Conservation (phyloP, 1,140 invertebrate genomes). For the Octopus bimaculoides region DNA sequence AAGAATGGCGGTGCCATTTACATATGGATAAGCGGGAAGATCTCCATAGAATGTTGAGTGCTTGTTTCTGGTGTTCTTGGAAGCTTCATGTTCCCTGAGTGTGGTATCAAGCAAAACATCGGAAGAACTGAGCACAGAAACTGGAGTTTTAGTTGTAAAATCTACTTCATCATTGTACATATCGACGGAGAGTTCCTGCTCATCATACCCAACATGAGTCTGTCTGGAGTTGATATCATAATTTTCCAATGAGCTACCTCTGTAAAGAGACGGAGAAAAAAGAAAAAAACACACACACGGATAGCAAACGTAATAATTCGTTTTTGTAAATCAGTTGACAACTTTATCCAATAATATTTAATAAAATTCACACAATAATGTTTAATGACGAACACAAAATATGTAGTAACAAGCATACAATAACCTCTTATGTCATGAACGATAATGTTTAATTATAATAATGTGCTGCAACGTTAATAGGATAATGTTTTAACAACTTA, state of each 20-base stretch:
- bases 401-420: too few species aligned
- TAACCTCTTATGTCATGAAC: too few species aligned
- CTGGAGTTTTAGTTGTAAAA: not conserved
- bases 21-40: not conserved
- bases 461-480: too few species aligned
- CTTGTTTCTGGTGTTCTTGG: conserved; percentile 6
- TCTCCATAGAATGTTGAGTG: conserved; percentile 8
- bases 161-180: conserved; percentile 7
- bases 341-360: too few species aligned
- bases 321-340: too few species aligned
- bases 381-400: too few species aligned
- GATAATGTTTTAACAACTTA: too few species aligned
- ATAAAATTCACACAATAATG: too few species aligned
- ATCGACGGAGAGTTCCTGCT: not conserved
- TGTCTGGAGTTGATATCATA: not conserved
- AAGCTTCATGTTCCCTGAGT: conserved; percentile 3
- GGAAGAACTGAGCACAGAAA: conserved; percentile 1
- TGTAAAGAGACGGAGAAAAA: not conserved
- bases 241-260: conserved; percentile 3
- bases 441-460: too few species aligned
- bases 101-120: not conserved
- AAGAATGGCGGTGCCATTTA: conserved; percentile 6
- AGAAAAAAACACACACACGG: not conserved
- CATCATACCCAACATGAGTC: conserved; percentile 7
- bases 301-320: too few species aligned